Base-by-base conservation (phyloP, 2,113 vertebrate genomes). In the Callionymus lyra region DNA sequence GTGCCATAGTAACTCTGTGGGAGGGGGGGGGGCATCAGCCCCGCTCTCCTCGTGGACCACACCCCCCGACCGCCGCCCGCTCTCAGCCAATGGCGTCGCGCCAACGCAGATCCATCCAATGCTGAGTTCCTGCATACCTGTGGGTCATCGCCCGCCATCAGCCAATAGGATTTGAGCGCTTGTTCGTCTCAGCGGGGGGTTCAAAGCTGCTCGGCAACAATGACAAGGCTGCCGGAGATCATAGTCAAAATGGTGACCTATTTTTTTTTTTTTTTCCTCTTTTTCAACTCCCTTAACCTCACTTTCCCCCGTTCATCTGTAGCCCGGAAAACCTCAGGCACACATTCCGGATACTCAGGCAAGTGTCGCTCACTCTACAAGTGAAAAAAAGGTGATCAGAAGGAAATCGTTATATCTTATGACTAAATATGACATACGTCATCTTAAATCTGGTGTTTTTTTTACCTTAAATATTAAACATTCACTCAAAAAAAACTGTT, bases 171-270 rank as follows among this genome's bases (percentile, higher is more conserved):
- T 32, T 16, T 1, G 1, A 2, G 0, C 12, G 12, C 61, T 72
- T 72, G 18, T 49, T 15, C 19, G 32, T 59, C 68, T 11, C 70
- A 72, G 67, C 70, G 46, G 70, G 76, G 58, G 68, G 59, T 58
- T 44, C 48, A 72, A 72, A 78, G 61, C 79, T 78, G 68, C 76
- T 78, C 74, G 35, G 79, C 74, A 82, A 82, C 79, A 80, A 74
- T 67, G 53, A 36, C 44, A 68, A 56, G 56, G 51, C 51, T 62
- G 50, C 58, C 50, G 39, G 41, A 60, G 48, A 63, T 64, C 56
- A 56, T 78, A 67, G 74, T 78, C 72, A 80, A 77, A 82, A 63
- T 53, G 52, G 62, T 82, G 79, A 80, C 74, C 76, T 74, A 80
- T 50, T 70, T 77, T 53, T 56, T 15, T 6, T 10, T 18, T 16